A percentile compares a stretch with the other conserved stretches of the same genome.
phyloP scores from a whole-genome alignment of 1,140 invertebrate genomes.

The Capitella teleta region DNA sequence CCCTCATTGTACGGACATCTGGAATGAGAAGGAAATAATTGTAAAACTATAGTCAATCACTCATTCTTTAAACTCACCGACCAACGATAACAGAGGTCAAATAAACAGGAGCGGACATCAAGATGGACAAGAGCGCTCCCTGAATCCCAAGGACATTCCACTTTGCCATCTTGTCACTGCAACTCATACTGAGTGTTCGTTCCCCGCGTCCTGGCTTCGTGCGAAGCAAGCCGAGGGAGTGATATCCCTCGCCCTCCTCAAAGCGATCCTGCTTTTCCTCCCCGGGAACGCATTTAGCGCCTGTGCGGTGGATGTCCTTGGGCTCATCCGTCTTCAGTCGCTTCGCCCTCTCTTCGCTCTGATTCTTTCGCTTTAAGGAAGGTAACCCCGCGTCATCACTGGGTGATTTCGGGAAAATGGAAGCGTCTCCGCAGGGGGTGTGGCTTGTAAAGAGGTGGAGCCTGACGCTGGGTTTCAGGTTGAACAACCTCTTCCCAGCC shows the following conservation, averaged over 20 bases:
- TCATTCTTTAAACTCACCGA: too few species aligned
- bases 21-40: neutral
- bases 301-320: constrained; percentile 66
- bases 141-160: constrained; percentile 81
- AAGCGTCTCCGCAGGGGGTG: neutral
- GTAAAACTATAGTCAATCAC: neutral
- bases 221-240: constrained; percentile 59
- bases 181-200: constrained; percentile 75
- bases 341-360: too few species aligned
- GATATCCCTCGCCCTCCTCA: constrained; percentile 52
- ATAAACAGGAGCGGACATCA: constrained; percentile 62
- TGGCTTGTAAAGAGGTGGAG: neutral
- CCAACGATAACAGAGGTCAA: constrained; percentile 62
- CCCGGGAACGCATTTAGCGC: constrained; percentile 66
- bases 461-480: neutral
- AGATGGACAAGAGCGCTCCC: constrained; percentile 62
- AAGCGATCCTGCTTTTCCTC: constrained; percentile 30
- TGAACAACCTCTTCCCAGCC: neutral
- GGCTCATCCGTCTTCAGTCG: neutral
- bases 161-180: constrained; percentile 82
- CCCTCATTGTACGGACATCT: constrained; percentile 6
- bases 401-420: neutral
- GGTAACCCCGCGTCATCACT: neutral
- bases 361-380: too few species aligned
- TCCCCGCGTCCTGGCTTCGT: constrained; percentile 87